These are phyloP conservation scores for Acanthurus tractus DNA, from an alignment of 2,797 vertebrate species.

Conservation along the genomic window DNA sequence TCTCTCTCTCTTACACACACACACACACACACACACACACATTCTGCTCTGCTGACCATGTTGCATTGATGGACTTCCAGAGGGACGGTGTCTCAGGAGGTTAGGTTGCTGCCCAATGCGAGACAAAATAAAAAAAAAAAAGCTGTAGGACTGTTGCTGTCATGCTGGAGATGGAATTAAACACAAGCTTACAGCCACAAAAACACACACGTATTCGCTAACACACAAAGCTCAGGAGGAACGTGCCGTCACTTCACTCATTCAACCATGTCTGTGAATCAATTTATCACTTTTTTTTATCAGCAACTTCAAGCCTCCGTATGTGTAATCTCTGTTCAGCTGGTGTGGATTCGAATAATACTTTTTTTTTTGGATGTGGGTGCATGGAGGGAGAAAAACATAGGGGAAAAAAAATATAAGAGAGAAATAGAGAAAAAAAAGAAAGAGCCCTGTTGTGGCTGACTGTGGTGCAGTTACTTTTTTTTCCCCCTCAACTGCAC, in stretches of 20 bases:
- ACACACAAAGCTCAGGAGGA: conserved; percentile 60
- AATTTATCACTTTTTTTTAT: conserved; percentile 71
- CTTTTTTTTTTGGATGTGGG: neutral
- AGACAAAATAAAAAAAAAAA: conserved; percentile 36
- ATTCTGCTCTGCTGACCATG: conserved; percentile 73
- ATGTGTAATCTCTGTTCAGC: conserved; percentile 60
- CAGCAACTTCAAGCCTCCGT: conserved; percentile 58
- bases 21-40: conserved; percentile 35
- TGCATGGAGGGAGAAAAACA: conserved; percentile 27
- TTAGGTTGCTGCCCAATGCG: conserved; percentile 41
- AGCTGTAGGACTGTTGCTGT: conserved; percentile 40
- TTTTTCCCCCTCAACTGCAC: conserved; percentile 41
- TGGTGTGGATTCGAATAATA: conserved; percentile 52
- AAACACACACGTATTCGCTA: conserved; percentile 14
- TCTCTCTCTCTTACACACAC: neutral
- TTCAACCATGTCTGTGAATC: conserved; percentile 72
- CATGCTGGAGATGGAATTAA: conserved; percentile 66
- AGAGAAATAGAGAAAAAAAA: neutral
- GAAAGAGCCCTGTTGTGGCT: conserved; percentile 23
- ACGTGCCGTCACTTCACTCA: conserved; percentile 67
- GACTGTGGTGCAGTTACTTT: conserved; percentile 40
- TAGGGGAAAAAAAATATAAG: neutral
- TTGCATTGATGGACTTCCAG: conserved; percentile 72
- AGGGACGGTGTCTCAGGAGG: conserved; percentile 60
- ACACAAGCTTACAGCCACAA: conserved; percentile 12